These are phyloP conservation scores for Hemaris fuciformis DNA, from an alignment of 2,888 invertebrate genomes.

Conservation along the genomic window DNA sequence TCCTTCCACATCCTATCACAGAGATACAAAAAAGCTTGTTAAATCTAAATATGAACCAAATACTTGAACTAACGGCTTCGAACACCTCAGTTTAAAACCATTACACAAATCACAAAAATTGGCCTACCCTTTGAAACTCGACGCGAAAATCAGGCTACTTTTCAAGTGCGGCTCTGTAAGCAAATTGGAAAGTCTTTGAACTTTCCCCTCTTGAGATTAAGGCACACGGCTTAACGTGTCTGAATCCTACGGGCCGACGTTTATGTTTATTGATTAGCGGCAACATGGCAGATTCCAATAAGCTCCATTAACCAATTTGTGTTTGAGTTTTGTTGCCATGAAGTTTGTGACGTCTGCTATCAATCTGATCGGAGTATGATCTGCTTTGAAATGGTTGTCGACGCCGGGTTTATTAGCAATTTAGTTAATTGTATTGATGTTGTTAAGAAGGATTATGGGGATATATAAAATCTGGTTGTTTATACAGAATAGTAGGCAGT, in stretches of 20 bases:
- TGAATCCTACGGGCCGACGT: constrained; percentile 64
- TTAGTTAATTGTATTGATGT: not conserved
- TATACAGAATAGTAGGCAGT: not conserved
- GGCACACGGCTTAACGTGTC: constrained; percentile 58
- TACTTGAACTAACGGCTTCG: not conserved
- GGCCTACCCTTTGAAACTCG: not conserved
- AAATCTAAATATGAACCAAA: not conserved
- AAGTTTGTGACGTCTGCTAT: constrained; percentile 60
- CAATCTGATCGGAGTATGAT: constrained; percentile 55
- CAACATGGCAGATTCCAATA: constrained; percentile 65
- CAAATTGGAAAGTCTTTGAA: constrained; percentile 70
- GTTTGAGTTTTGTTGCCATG: constrained; percentile 58
- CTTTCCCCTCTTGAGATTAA: constrained; percentile 62
- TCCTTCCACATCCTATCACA: not conserved
- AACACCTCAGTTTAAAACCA: not conserved
- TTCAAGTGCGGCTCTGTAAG: constrained; percentile 32
- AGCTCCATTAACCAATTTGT: constrained; percentile 77
- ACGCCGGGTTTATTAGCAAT: not conserved
- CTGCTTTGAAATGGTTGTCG: constrained; percentile 22
- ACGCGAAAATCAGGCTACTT: not conserved
- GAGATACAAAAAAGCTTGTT: not conserved
- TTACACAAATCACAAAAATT: not conserved
- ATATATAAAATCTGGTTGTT: not conserved
- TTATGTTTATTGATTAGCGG: constrained; percentile 76
- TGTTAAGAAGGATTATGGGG: not conserved